Evolutionary conservation across 2,888 invertebrate species (phyloP), one percentile per base, ranked within the genome.

Genomic region (Acleris sparsana): DNA sequence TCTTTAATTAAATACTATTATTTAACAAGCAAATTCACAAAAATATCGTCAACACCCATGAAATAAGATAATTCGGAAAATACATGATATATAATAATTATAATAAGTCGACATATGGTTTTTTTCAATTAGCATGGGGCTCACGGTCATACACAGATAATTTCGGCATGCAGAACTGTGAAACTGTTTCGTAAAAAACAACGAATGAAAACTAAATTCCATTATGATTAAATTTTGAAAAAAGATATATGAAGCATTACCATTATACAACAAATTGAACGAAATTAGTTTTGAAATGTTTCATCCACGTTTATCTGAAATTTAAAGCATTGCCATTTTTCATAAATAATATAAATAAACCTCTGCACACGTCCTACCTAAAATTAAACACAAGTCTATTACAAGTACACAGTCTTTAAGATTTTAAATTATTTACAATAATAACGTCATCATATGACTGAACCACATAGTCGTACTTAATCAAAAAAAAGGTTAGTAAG

Each of bases 401-500:
- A 73, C 75, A 71, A 80, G 82, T 83, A 85, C 87, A 29, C 33
- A 91, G 92, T 90, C 92, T 91, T 91, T 89, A 88, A 86, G 84
- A 88, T 85, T 80, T 89, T 91, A 90, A 83, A 80, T 75, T 89
- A 90, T 91, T 80, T 89, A 89, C 88, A 89, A 69, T 83, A 79
- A 77, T 77, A 72, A 71, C 62, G 87, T 78, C 88, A 88, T 90
- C 77, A 72, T 86, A 89, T 87, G 86, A 84, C 88, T 68, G 72
- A 73, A 72, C 71, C 75, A 80, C 76, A 77, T 39, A 13, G 4
- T 39, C 39, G 20, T 48, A 43, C 17, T 39, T n/a, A 22, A 55
- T 61, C 20, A 65, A 20, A 44, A 65, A 49, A 18, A 49, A 56
- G 20, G 56, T 52, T n/a, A 49, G 56, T 52, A 52, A 56, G 55